phyloP scores from a whole-genome alignment of 2,888 invertebrate species.

The Archips xylosteana region DNA sequence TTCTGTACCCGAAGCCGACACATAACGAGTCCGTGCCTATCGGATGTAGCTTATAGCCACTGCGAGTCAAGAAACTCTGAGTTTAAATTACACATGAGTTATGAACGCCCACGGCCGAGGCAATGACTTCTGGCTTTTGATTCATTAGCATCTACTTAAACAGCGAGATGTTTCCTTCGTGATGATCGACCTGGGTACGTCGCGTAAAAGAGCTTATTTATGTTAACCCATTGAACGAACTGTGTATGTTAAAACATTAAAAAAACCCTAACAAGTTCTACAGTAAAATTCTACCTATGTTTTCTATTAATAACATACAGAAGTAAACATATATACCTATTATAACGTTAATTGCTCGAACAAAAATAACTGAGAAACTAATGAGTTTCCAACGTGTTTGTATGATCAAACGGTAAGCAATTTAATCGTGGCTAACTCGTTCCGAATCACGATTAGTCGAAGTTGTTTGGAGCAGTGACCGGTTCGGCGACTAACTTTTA shows the following conservation, averaged over 20 bases:
- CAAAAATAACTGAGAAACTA: conserved; percentile 19
- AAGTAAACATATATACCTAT: conserved; percentile 16
- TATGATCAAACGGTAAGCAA: conserved; percentile 53
- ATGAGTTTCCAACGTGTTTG: conserved; percentile 21
- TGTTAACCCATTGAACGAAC: conserved; percentile 11
- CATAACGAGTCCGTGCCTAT: conserved; percentile 48
- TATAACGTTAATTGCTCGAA: not conserved
- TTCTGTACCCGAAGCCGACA: conserved; percentile 53
- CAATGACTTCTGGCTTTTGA: conserved; percentile 76
- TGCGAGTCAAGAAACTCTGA: conserved; percentile 75
- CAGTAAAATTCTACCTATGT: conserved; percentile 1
- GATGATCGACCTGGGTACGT: conserved; percentile 42
- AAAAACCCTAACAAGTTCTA: conserved; percentile 16
- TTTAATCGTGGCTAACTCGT: conserved; percentile 53
- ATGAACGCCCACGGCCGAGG: conserved; percentile 74
- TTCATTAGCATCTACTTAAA: conserved; percentile 70
- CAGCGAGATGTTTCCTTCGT: conserved; percentile 48
- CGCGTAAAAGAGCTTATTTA: conserved; percentile 22
- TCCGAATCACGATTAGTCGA: conserved; percentile 65
- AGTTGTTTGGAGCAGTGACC: conserved; percentile 53
- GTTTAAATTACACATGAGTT: conserved; percentile 79
- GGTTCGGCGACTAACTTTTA: conserved; percentile 44
- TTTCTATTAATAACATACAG: conserved; percentile 7
- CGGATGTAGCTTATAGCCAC: conserved; percentile 53
- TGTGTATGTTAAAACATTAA: not conserved